Evolutionary conservation across 2,113 vertebrate genomes (phyloP).

Genomic region (Puma concolor): DNA sequence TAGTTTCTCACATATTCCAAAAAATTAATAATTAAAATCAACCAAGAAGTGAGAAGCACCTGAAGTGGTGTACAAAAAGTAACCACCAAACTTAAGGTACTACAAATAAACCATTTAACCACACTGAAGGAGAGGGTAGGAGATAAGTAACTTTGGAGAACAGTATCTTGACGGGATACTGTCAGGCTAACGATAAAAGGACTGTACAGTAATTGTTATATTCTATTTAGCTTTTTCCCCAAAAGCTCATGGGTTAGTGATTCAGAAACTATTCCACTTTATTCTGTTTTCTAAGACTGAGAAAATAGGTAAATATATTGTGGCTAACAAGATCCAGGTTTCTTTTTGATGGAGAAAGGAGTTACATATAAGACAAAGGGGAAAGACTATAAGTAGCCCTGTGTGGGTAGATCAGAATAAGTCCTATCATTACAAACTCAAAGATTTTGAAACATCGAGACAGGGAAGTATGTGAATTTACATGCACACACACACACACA

Average conservation of each 20-base stretch:
- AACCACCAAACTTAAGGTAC: not conserved
- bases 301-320: not conserved
- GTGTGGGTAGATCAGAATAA: not conserved
- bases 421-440: not conserved
- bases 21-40: not conserved
- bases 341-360: not conserved
- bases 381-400: not conserved
- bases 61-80: not conserved
- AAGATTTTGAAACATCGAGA: not conserved
- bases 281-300: not conserved
- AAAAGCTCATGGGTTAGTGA: not conserved
- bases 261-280: not conserved
- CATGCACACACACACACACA: not conserved
- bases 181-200: not conserved
- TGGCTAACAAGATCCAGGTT: not conserved
- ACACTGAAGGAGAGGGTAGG: not conserved
- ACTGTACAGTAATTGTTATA: not conserved
- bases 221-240: not conserved
- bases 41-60: not conserved
- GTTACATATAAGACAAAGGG: not conserved
- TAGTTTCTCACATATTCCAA: not conserved
- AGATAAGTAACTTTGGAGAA: not conserved
- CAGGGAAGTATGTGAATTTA: not conserved
- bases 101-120: not conserved
- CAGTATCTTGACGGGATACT: not conserved